These are phyloP conservation scores for Phalacrocorax brasilianus DNA, from an alignment of 2,113 vertebrate genomes.

Conservation along the genomic window DNA sequence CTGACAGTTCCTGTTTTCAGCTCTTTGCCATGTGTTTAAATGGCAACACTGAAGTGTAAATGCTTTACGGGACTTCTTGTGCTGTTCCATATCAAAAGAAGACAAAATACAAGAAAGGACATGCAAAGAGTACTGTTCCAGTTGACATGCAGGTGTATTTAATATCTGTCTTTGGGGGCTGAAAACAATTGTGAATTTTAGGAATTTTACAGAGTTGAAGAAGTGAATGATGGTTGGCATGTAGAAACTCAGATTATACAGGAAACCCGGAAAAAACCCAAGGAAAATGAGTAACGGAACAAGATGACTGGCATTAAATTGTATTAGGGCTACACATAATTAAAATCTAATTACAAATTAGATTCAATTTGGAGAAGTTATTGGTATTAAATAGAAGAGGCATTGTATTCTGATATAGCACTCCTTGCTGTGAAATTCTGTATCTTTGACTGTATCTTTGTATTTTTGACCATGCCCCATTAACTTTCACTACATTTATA, in stretches of 20 bases:
- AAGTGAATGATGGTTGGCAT: not conserved
- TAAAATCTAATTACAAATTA: not conserved
- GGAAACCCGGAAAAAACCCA: not conserved
- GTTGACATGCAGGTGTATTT: not conserved
- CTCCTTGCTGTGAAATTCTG: not conserved
- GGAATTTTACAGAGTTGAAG: not conserved
- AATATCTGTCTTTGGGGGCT: not conserved
- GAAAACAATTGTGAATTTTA: not conserved
- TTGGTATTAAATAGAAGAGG: not conserved
- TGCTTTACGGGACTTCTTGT: not conserved
- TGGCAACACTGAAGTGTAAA: not conserved
- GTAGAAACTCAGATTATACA: not conserved
- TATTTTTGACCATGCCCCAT: not conserved
- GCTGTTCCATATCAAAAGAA: not conserved
- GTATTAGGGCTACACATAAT: not conserved
- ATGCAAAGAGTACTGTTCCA: not conserved
- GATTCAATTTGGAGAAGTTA: not conserved
- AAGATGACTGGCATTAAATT: not conserved
- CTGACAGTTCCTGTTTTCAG: not conserved
- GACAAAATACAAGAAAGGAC: not conserved
- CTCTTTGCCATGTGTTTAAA: not conserved
- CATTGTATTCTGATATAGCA: not conserved
- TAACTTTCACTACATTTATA: not conserved
- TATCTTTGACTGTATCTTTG: not conserved
- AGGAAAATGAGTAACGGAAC: not conserved